Evolutionary conservation across 2,113 vertebrate species (phyloP).

Genomic region (Hystrix cristata): DNA sequence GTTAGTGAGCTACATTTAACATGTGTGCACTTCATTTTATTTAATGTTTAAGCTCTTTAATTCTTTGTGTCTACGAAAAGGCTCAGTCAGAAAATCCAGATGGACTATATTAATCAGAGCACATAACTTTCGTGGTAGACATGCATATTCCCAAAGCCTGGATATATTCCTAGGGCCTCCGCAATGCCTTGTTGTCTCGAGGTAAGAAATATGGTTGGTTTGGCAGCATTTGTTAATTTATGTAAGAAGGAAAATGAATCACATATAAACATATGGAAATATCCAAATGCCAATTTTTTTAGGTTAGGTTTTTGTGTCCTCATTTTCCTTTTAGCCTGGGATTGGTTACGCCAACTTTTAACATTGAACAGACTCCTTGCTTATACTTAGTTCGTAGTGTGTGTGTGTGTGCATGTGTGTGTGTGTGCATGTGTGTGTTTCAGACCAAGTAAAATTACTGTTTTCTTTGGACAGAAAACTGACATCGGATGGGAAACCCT

Average conservation of each 20-base stretch:
- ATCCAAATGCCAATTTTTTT: slow-evolving; percentile 64
- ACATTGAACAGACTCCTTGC: slow-evolving; percentile 78
- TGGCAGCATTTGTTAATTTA: slow-evolving; percentile 72
- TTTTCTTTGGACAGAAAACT: slow-evolving; percentile 83
- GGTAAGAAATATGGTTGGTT: slow-evolving; percentile 75
- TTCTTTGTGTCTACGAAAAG: slow-evolving; percentile 71
- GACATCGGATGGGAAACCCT: slow-evolving; percentile 85
- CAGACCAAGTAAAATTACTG: slow-evolving; percentile 76
- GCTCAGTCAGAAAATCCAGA: slow-evolving; percentile 81
- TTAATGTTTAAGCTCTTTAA: slow-evolving; percentile 71
- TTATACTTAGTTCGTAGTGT: slow-evolving; percentile 68
- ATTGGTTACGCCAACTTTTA: slow-evolving; percentile 62
- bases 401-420: slow-evolving; percentile 61
- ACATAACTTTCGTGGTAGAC: slow-evolving; percentile 71
- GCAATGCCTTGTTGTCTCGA: slow-evolving; percentile 66
- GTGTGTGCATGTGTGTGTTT: slow-evolving; percentile 15
- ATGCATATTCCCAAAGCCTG: slow-evolving; percentile 67
- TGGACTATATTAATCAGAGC: slow-evolving; percentile 70
- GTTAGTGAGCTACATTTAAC: background rate
- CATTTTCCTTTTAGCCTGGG: slow-evolving; percentile 70
- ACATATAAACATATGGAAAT: slow-evolving; percentile 75
- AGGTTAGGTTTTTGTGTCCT: slow-evolving; percentile 69
- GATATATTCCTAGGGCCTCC: slow-evolving; percentile 60
- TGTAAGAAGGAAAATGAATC: slow-evolving; percentile 73
- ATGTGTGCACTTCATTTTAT: slow-evolving; percentile 46